These are phyloP conservation scores for Phenacoccus solenopsis DNA, from an alignment of 1,140 invertebrate species.

Conservation along the genomic window DNA sequence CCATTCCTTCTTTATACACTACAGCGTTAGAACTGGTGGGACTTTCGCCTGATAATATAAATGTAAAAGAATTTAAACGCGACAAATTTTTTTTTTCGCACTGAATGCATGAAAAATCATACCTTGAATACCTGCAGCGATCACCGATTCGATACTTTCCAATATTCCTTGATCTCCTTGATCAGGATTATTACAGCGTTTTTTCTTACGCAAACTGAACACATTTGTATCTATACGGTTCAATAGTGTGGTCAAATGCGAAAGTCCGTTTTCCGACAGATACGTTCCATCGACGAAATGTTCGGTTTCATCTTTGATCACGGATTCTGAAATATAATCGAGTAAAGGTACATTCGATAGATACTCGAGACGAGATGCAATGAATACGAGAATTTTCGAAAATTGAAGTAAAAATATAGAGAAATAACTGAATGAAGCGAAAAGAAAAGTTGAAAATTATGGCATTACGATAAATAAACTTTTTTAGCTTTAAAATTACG, in stretches of 20 bases:
- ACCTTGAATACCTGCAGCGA: conserved; percentile 21
- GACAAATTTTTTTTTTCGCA: not conserved
- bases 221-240: conserved; percentile 44
- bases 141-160: not conserved
- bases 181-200: not conserved
- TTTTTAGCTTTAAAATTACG: too few species aligned
- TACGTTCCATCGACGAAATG: conserved; percentile 77
- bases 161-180: conserved; percentile 5
- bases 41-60: not conserved
- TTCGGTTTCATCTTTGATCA: conserved; percentile 15
- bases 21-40: not conserved
- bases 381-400: too few species aligned
- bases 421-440: too few species aligned
- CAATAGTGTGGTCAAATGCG: conserved; percentile 59
- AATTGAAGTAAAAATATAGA: too few species aligned
- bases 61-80: not conserved
- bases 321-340: not conserved
- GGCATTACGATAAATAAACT: too few species aligned
- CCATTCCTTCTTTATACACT: conserved; percentile 63
- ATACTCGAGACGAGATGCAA: too few species aligned
- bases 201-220: not conserved
- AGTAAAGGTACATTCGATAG: too few species aligned
- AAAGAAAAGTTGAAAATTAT: too few species aligned
- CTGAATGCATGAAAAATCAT: not conserved
- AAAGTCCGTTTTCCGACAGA: conserved; percentile 64